Evolutionary conservation across 2,888 invertebrate genomes (phyloP).

Genomic region (Stenolophus ochropezus): DNA sequence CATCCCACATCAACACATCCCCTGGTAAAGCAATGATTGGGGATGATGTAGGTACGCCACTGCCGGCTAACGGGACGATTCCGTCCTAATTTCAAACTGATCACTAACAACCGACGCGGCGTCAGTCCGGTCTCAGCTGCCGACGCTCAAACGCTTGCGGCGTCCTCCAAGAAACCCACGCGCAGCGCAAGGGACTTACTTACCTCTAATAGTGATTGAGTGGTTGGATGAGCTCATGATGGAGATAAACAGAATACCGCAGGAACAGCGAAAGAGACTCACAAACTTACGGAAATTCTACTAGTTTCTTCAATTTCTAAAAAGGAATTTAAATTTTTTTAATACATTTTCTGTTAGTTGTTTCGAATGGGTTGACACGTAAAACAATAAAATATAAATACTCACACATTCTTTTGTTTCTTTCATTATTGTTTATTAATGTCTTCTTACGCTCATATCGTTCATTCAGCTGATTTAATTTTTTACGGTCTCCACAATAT

Average conservation of each 20-base stretch:
- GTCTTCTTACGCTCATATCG: too few relatives aligned
- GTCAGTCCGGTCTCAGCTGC: constrained; percentile 39
- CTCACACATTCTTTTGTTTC: too few relatives aligned
- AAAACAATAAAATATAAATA: too few relatives aligned
- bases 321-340: too few relatives aligned
- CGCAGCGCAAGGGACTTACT: not conserved
- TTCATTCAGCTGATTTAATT: too few relatives aligned
- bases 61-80: not conserved
- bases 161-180: not conserved
- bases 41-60: constrained; percentile 30
- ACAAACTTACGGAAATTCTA: too few relatives aligned
- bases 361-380: too few relatives aligned
- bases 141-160: constrained; percentile 27
- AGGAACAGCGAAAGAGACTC: too few relatives aligned
- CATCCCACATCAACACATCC: not conserved
- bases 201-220: not conserved
- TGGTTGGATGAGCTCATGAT: not conserved
- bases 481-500: too few relatives aligned
- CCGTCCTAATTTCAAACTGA: constrained; percentile 58
- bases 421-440: too few relatives aligned
- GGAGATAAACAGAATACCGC: not conserved
- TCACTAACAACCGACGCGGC: constrained; percentile 53
- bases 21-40: not conserved
- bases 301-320: too few relatives aligned
- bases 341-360: too few relatives aligned